Conservation (phyloP, 1,140 invertebrate species). For the Aplysia californica region DNA sequence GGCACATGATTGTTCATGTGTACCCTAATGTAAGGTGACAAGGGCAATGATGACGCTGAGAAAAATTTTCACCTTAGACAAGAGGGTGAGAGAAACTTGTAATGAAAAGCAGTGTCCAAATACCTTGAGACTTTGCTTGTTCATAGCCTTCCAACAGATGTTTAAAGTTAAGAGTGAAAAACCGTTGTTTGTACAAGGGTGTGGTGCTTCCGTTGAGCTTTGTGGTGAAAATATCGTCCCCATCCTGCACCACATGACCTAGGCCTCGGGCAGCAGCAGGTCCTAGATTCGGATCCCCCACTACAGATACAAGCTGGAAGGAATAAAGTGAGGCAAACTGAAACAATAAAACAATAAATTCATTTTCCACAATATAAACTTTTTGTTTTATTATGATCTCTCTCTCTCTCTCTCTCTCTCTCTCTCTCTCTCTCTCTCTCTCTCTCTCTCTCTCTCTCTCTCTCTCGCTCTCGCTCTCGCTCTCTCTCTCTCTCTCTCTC, state of each 20-base stretch:
- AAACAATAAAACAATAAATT: background rate
- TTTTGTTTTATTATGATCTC: no score
- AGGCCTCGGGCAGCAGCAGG: background rate
- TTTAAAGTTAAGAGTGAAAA: slow-evolving; percentile 21
- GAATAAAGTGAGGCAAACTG: background rate
- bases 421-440: no score
- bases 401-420: background rate
- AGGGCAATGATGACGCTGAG: no score
- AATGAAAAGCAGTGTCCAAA: background rate
- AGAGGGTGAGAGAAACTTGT: background rate
- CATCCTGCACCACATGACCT: slow-evolving; percentile 10
- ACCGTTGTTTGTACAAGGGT: slow-evolving; percentile 25
- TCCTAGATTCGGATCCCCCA: slow-evolving; percentile 11
- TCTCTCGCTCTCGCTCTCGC: no score
- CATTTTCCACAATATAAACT: background rate
- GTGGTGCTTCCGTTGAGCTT: slow-evolving; percentile 9
- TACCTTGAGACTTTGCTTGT: slow-evolving; percentile 6
- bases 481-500: no score
- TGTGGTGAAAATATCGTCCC: background rate
- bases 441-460: no score
- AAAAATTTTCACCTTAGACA: no score
- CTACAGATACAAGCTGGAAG: background rate
- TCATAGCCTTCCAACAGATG: slow-evolving; percentile 24
- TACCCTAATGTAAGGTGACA: no score
- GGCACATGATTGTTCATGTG: no score